Conservation (phyloP, 2,113 vertebrate species). For the Engystomops pustulosus region DNA sequence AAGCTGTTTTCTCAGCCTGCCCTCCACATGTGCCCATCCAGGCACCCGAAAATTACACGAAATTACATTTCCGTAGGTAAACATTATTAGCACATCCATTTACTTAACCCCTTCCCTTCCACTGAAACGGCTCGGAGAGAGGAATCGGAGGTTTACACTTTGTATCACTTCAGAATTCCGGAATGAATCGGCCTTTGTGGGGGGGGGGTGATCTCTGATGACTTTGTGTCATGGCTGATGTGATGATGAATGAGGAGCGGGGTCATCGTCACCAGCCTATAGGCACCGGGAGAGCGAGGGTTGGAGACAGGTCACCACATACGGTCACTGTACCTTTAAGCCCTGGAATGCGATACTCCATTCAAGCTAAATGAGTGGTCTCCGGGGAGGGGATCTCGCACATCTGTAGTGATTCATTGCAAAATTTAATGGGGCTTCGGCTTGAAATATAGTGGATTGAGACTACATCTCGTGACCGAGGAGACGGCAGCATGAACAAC, state of each 20-base stretch:
- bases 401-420: constrained; percentile 47
- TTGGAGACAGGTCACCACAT: neutral
- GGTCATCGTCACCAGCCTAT: constrained; percentile 1
- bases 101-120: constrained; percentile 2
- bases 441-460: neutral
- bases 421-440: constrained; percentile 13
- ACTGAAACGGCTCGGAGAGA: neutral
- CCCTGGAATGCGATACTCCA: constrained; percentile 30
- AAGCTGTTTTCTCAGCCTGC: constrained; percentile 34
- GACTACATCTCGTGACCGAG: neutral
- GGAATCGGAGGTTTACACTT: neutral
- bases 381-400: neutral
- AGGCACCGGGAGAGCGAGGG: neutral
- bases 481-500: neutral
- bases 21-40: constrained; percentile 3
- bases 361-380: constrained; percentile 34
- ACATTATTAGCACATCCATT: constrained; percentile 35
- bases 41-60: constrained; percentile 11
- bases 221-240: constrained; percentile 10
- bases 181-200: constrained; percentile 31
- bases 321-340: constrained; percentile 14
- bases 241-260: neutral
- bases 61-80: constrained; percentile 42
- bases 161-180: constrained; percentile 25
- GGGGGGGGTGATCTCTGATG: constrained; percentile 1